Evolutionary conservation across 1,140 invertebrate species (phyloP), one percentile per base, ranked within the genome.

Genomic region (Ptiloglossa arizonensis): DNA sequence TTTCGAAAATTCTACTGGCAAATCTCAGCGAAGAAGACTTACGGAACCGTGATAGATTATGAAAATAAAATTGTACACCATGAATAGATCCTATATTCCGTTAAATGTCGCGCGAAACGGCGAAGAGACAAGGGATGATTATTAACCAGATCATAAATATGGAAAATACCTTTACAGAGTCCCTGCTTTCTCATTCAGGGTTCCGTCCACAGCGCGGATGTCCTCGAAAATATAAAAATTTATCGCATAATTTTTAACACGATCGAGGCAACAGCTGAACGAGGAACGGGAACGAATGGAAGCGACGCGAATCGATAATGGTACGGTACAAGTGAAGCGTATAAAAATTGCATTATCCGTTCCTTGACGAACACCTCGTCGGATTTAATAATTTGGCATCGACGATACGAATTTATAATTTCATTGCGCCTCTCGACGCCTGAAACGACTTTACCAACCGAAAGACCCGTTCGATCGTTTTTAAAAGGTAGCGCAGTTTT

Each of bases 271-370:
- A 59, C 66, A 59, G 52, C 46, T 48, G 57, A 63, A 82, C 63
- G 80, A 38, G 67, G 50, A 79, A 69, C 63, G 81, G 50, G 71
- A 60, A 79, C 60, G 81, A 80, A 83, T 77, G 73, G 82, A 64
- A 83, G 71, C 73, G 82, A 84, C 82, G 50, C 72, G 82, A 83
- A 84, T 84, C 82, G 82, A 84, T 84, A 84, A 84, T 84, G 77
- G 82, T 75, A 76, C 81, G 70, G 66, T 59, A 64, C 83, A 69
- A 71, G 81, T 79, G 81, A 80, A 75, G 81, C 82, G 82, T 73
- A 79, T 76, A 83, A 82, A 84, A 84, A 84, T 84, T 84, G 82
- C 79, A 84, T 84, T 84, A 84, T 83, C 82, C 59, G 79, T 83
- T 83, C 83, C 82, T 84, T 84, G 82, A 83, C 81, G 82, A 82